Percentiles rank a stretch among this genome's conserved stretches.
Conservation (phyloP, 2,113 vertebrate genomes). For the Stegostoma tigrinum region DNA sequence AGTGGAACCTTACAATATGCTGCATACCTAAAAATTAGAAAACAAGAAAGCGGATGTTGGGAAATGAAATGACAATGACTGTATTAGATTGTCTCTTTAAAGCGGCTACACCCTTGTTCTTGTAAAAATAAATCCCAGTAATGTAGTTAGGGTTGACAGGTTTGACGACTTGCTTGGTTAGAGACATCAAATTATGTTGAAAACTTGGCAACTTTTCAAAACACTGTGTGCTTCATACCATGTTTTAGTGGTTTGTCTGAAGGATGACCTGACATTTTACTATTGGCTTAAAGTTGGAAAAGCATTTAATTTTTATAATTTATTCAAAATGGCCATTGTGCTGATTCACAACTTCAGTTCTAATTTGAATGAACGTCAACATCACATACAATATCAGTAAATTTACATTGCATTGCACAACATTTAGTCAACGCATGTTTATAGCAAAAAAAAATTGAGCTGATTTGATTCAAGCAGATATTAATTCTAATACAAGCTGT, state of each 20-base stretch:
- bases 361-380: not conserved
- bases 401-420: not conserved
- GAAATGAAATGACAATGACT: not conserved
- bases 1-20: not conserved
- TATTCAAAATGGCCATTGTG: conserved; percentile 25
- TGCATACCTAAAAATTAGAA: not conserved
- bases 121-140: not conserved
- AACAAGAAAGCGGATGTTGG: not conserved
- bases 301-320: not conserved
- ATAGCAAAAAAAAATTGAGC: not conserved
- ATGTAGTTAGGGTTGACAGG: not conserved
- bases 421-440: not conserved
- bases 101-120: not conserved
- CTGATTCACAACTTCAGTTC: conserved; percentile 11
- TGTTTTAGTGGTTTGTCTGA: conserved; percentile 49
- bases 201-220: conserved; percentile 58
- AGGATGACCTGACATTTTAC: conserved; percentile 65
- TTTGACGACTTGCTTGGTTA: not conserved
- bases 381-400: not conserved
- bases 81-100: not conserved
- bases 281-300: conserved; percentile 62
- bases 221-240: conserved; percentile 62
- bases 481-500: not conserved
- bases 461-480: not conserved
- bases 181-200: conserved; percentile 28